A percentile compares a stretch with the other conserved stretches of the same genome.
These are phyloP conservation scores for Lineus longissimus DNA, from an alignment of 1,140 invertebrate genomes.

Conservation along the genomic window DNA sequence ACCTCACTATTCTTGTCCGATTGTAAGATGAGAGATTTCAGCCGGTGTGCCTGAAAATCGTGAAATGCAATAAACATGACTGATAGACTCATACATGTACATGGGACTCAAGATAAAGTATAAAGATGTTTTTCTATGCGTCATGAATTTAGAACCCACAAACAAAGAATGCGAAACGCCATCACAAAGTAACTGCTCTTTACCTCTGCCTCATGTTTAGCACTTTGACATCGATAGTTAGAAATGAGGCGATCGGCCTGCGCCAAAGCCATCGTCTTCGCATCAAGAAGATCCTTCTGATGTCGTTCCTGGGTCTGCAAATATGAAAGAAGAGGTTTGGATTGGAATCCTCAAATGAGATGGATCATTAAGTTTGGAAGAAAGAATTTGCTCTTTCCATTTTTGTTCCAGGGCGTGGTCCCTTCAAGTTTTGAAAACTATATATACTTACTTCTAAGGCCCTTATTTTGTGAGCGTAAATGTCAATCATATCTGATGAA, in stretches of 20 bases:
- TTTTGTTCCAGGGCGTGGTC: neutral
- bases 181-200: neutral
- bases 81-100: neutral
- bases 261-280: conserved; percentile 46
- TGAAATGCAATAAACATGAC: neutral
- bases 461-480: conserved; percentile 52
- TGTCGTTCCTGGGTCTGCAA: conserved; percentile 51
- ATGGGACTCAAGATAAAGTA: neutral
- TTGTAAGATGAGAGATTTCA: conserved; percentile 41
- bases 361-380: neutral
- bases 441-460: conserved; percentile 35
- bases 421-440: neutral
- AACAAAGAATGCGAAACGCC: too few species aligned
- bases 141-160: too few species aligned
- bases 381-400: too few species aligned
- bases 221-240: conserved; percentile 44
- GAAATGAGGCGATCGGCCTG: conserved; percentile 50
- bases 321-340: neutral
- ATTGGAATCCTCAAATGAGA: neutral
- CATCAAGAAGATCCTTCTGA: conserved; percentile 50
- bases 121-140: neutral
- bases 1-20: conserved; percentile 40
- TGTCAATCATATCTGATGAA: conserved; percentile 48
- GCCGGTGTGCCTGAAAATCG: conserved; percentile 36
- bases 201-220: conserved; percentile 50